These are phyloP conservation scores for Tetragonisca angustula DNA, from an alignment of 2,888 invertebrate genomes.

Conservation along the genomic window DNA sequence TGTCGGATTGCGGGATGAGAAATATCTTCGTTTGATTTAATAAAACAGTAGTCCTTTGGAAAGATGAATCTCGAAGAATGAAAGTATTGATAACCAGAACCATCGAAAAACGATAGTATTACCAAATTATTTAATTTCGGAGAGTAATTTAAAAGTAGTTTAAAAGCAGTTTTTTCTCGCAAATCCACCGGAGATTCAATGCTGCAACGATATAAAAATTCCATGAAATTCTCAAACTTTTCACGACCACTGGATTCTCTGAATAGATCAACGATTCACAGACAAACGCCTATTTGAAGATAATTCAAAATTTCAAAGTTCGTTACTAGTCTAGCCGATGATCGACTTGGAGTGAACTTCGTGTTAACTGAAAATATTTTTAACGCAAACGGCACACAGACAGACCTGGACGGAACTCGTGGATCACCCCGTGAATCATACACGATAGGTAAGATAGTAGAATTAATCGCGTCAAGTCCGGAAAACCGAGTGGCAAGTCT, in stretches of 20 bases:
- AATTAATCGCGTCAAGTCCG: not conserved
- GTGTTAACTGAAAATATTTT: fast-evolving
- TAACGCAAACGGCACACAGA: not conserved
- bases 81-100: not conserved
- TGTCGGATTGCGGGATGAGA: not conserved
- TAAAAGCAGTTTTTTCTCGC: not conserved
- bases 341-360: not conserved
- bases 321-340: not conserved
- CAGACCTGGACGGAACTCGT: not conserved
- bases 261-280: not conserved
- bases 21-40: not conserved
- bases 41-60: not conserved
- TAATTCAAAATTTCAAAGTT: not conserved
- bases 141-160: fast-evolving
- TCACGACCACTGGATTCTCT: not conserved
- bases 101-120: not conserved
- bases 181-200: not conserved
- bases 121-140: not conserved
- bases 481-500: not conserved
- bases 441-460: not conserved
- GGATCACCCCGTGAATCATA: not conserved
- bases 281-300: not conserved
- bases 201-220: not conserved
- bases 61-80: not conserved
- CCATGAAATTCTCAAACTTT: not conserved